These are phyloP conservation scores for Andrena haemorrhoa DNA, from an alignment of 2,888 invertebrate species.

Conservation along the genomic window DNA sequence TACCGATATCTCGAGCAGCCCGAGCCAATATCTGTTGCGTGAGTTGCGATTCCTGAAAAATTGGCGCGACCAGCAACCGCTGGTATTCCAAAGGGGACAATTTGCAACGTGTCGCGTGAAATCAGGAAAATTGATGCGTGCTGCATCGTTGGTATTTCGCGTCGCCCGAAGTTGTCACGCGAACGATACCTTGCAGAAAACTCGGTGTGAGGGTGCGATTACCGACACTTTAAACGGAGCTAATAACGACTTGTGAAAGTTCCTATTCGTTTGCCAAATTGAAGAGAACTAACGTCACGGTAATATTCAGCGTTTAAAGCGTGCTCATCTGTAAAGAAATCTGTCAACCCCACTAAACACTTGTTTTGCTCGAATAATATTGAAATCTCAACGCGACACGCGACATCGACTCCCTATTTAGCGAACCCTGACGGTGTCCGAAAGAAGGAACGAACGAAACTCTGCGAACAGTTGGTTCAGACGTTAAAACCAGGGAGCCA, in stretches of 20 bases:
- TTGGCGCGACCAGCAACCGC: not conserved
- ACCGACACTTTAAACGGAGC: not conserved
- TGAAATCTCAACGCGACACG: no score
- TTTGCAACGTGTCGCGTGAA: not conserved
- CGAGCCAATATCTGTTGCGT: not conserved
- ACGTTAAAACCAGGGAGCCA: not conserved
- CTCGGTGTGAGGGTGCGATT: not conserved
- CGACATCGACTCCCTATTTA: no score
- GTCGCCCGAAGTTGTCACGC: not conserved
- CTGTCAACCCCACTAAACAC: no score
- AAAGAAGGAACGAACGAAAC: no score
- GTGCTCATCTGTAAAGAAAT: no score
- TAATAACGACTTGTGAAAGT: not conserved
- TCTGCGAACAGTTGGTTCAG: not conserved
- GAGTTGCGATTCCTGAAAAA: not conserved
- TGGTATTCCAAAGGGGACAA: not conserved
- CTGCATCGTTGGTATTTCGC: slow-evolving; percentile 7
- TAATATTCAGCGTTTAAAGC: no score
- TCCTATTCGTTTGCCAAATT: not conserved
- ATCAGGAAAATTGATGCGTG: slow-evolving; percentile 30
- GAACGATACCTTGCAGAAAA: not conserved
- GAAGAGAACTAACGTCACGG: no score
- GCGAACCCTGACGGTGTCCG: no score
- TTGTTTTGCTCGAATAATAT: no score
- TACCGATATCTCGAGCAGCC: not conserved